These are phyloP conservation scores for Acromyrmex echinatior DNA, from an alignment of 1,140 invertebrate species.

Conservation along the genomic window DNA sequence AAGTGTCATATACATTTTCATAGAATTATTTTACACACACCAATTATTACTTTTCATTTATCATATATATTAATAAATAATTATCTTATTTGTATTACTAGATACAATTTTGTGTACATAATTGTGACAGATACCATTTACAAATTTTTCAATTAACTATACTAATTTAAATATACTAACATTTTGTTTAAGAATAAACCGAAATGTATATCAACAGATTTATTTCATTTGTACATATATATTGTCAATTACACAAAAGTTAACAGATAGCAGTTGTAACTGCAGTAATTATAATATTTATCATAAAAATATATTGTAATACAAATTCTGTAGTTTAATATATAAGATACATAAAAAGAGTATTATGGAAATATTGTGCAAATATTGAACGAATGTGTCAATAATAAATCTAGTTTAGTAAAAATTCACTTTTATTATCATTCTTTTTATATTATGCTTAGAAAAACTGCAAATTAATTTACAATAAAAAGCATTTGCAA, in stretches of 20 bases:
- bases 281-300: slow-evolving; percentile 10
- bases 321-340: slow-evolving; percentile 16
- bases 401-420: slow-evolving; percentile 65
- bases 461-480: slow-evolving; percentile 2
- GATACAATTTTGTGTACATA: slow-evolving; percentile 8
- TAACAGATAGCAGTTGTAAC: slow-evolving; percentile 10
- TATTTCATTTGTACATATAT: slow-evolving; percentile 43
- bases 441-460: neutral
- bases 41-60: neutral
- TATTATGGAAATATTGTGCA: slow-evolving; percentile 27
- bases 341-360: neutral
- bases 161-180: neutral
- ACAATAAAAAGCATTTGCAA: neutral
- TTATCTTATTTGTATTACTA: slow-evolving; percentile 14
- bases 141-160: slow-evolving; percentile 19
- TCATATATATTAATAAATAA: neutral
- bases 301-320: slow-evolving; percentile 11
- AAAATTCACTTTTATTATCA: slow-evolving; percentile 5
- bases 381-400: slow-evolving; percentile 32
- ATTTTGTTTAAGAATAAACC: neutral
- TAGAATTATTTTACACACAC: slow-evolving; percentile 27
- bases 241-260: slow-evolving; percentile 61
- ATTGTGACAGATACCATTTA: neutral
- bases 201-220: neutral
- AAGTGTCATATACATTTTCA: slow-evolving; percentile 35